Percentiles rank a stretch among this genome's conserved stretches.
These are phyloP conservation scores for Camponotus vicinus DNA, from an alignment of 1,140 invertebrate genomes.

Conservation along the genomic window DNA sequence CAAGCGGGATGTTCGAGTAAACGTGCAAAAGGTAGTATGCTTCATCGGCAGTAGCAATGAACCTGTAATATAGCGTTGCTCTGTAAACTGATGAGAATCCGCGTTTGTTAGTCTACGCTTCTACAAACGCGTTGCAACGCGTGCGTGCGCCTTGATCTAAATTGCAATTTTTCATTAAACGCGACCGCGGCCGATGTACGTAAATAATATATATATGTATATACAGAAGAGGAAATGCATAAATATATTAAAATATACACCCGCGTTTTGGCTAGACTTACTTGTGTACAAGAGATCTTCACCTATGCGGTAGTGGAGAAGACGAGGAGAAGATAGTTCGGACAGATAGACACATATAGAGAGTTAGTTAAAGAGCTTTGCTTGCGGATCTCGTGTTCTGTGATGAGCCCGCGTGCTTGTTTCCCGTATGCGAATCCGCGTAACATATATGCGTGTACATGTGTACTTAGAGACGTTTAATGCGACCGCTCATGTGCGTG, in stretches of 20 bases:
- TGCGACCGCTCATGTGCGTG: conserved; percentile 21
- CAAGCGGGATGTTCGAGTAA: conserved; percentile 46
- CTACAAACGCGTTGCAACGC: conserved; percentile 21
- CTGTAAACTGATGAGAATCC: conserved; percentile 65
- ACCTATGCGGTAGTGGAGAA: conserved; percentile 84
- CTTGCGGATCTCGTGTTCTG: conserved; percentile 52
- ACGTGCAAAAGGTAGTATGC: conserved; percentile 52
- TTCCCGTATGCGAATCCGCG: conserved; percentile 14
- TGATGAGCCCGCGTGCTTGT: conserved; percentile 34
- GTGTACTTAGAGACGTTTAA: conserved; percentile 46
- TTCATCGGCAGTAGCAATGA: conserved; percentile 31
- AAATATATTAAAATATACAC: conserved; percentile 65
- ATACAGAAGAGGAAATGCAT: conserved; percentile 56
- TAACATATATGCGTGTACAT: conserved; percentile 34
- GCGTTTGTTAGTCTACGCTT: conserved; percentile 50
- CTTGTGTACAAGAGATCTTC: conserved; percentile 85
- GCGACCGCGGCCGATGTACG: conserved; percentile 46
- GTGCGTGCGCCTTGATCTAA: conserved; percentile 29
- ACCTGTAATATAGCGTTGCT: conserved; percentile 68
- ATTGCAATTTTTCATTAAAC: conserved; percentile 52
- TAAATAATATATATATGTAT: conserved; percentile 52
- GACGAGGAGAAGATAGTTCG: conserved; percentile 81
- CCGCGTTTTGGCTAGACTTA: conserved; percentile 80
- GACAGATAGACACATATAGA: conserved; percentile 85
- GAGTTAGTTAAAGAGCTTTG: conserved; percentile 80